phyloP scores from a whole-genome alignment of 2,113 vertebrate species.

The Parotia lawesii region DNA sequence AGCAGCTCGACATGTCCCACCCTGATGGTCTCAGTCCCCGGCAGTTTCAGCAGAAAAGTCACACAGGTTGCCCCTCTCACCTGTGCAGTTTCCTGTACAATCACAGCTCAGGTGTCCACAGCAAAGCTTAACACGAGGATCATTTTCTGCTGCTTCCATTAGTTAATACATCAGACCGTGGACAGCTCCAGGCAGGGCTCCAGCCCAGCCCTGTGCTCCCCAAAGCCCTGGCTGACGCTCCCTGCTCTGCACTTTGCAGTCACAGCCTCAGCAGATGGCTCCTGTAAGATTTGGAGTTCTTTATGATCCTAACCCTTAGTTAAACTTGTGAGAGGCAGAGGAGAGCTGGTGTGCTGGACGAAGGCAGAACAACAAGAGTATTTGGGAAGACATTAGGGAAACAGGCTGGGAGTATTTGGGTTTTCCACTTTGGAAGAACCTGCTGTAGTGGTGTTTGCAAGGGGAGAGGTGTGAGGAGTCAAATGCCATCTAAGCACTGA shows the following conservation, averaged over 20 bases:
- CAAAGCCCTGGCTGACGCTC: not conserved
- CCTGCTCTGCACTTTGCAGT: not conserved
- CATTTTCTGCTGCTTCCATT: accelerated
- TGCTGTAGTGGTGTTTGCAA: not conserved
- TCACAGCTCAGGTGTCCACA: accelerated
- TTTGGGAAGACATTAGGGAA: not conserved
- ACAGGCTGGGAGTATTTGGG: accelerated
- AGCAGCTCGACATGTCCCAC: not conserved
- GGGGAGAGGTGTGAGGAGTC: not conserved
- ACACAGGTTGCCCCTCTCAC: not conserved
- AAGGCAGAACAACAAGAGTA: accelerated
- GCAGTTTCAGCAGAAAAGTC: not conserved
- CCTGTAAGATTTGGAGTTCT: not conserved
- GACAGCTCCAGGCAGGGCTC: not conserved
- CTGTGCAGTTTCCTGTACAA: not conserved
- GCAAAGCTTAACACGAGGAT: accelerated
- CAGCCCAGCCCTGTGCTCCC: not conserved
- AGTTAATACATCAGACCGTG: not conserved
- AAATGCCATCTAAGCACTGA: accelerated
- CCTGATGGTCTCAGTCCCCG: accelerated
- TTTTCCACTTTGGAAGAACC: not conserved
- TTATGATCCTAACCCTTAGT: not conserved
- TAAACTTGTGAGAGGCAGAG: not conserved
- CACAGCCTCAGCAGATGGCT: not conserved
- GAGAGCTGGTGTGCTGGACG: not conserved